Evolutionary conservation across 2,113 vertebrate genomes (phyloP).

Genomic region (Phodopus roborovskii): DNA sequence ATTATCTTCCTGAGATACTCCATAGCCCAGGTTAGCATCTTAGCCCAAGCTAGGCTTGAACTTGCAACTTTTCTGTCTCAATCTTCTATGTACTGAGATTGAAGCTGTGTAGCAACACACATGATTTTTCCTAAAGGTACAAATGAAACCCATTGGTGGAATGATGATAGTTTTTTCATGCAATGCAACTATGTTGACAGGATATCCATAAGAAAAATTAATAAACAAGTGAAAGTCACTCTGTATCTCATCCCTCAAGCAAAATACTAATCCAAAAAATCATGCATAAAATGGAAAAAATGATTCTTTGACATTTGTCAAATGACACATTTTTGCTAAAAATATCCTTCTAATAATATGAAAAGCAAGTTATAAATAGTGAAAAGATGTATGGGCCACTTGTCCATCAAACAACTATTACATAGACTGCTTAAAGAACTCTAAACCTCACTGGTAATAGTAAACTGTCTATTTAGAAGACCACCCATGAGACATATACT

Average conservation of each 20-base stretch:
- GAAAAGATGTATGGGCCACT: background rate
- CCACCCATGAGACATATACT: background rate
- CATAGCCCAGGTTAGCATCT: background rate
- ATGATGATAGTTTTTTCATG: background rate
- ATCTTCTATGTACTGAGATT: background rate
- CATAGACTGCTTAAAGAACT: too few relatives aligned
- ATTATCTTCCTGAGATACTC: background rate
- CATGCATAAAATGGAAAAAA: background rate
- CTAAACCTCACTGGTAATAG: background rate
- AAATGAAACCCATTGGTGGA: background rate
- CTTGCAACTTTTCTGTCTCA: too few relatives aligned
- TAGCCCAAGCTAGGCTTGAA: background rate
- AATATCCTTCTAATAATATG: background rate
- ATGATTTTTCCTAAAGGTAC: background rate
- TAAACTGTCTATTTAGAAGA: background rate
- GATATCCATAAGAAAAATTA: background rate
- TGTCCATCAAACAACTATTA: background rate
- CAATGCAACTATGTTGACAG: background rate
- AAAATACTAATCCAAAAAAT: background rate
- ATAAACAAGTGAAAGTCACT: background rate
- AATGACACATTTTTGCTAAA: background rate
- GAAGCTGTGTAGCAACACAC: background rate
- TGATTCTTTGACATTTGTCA: background rate
- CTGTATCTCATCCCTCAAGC: background rate
- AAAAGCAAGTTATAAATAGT: background rate